Evolutionary conservation across 2,888 invertebrate genomes (phyloP), one percentile per base, ranked within the genome.

Genomic region (Polymixis flavicincta): DNA sequence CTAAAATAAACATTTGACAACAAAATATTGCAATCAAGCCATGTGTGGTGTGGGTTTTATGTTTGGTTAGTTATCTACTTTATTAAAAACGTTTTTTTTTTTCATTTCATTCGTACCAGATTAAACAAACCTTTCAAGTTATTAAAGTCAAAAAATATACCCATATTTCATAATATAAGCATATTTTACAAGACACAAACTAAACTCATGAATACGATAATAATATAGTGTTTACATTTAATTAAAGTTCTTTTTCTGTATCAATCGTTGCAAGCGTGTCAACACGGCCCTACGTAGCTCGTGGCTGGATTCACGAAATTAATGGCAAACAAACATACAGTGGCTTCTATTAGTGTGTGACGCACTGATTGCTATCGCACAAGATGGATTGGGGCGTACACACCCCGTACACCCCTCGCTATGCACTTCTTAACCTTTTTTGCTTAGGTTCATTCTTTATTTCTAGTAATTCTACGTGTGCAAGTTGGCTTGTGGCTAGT

Each of bases 261-360:
- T 61, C 73, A 79, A 84, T 82, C 73, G 76, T 70, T 72, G 82
- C 78, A 79, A 66, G 57, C 64, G 61, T 64, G 74, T 77, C 66
- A 76, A 75, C 78, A 87, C 37, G 63, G 67, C 45, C 70, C 74
- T 82, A 82, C 78, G 82, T 82, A 81, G 72, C 75, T 80, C 73
- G 83, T 83, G 85, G 71, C 70, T 80, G 74, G 76, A 80, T 81
- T 71, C 72, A 77, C 78, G 77, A 86, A 89, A 90, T 88, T 88
- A 90, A 91, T 91, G 85, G 85, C 85, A 90, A 89, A 89, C 88
- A 91, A 90, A 89, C 90, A 90, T 84, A 83, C 84, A 80, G 71
- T 84, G 87, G 85, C 85, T 89, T 87, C 83, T 88, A 90, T 91
- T 90, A 89, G 89, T 89, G 86, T 85, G 84, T 83, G 85, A 87